Evolutionary conservation across 2,113 vertebrate genomes (phyloP), one percentile per base, ranked within the genome.

Genomic region (Uropsilus gracilis): DNA sequence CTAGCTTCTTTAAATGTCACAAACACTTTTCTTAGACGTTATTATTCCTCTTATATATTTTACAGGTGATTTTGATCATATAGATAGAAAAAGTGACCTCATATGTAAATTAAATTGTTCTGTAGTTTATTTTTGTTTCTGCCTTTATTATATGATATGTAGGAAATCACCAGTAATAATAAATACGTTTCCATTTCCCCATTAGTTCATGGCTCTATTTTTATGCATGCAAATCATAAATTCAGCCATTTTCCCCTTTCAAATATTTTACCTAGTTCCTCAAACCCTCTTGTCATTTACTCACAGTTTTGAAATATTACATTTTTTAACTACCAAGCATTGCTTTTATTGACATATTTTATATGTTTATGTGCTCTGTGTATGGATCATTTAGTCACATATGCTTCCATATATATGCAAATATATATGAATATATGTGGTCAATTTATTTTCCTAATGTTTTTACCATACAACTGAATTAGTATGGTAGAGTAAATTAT

Each of bases 51-150:
- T 83, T 84, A 94, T 92, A 80, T 82, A 89, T 71, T 80, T 86
- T 75, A 63, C 5, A 9, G 90, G 3, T 1, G 7, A 78, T 37
- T 96, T 90, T 92, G 8, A 77, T 81, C 94, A 3, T 91, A 44
- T 77, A 55, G n/a, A 77, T 78, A 80, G 11, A 90, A 83, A 16
- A 37, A 76, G 81, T 94, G 18, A 39, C 17, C 88, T 8, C n/a
- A 50, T 24, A 30, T 37, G 69, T 34, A 85, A 63, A 30, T 82
- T 82, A 86, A 63, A 30, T 82, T 82, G 83, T 37, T 46, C 1
- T 69, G 83, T 78, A 59, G 73, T 90, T 90, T 94, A 75, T 93
- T 83, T 96, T 69, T 81, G 17, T 48, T 73, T 75, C 1, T 94
- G 11, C 3, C 7, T 95, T 90, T 89, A 50, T 59, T 89, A 26